These are phyloP conservation scores for Dermatophagoides farinae DNA, from an alignment of 1,140 invertebrate species.

Conservation along the genomic window DNA sequence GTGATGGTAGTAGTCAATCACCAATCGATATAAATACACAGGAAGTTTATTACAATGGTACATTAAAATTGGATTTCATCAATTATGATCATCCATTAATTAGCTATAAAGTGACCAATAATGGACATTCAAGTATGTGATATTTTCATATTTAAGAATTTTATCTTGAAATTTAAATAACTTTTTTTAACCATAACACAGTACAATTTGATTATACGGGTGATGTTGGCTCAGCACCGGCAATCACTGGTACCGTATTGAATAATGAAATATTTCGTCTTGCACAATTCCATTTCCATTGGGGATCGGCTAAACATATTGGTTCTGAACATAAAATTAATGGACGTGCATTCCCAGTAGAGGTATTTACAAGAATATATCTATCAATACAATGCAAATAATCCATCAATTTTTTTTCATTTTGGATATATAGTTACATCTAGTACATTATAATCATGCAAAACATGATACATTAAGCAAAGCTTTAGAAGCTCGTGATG, in stretches of 20 bases:
- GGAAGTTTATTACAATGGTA: slow-evolving; percentile 10
- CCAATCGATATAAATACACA: slow-evolving; percentile 45
- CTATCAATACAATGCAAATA: background rate
- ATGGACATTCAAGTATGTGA: slow-evolving; percentile 25
- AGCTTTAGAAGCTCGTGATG: slow-evolving; percentile 28
- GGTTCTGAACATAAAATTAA: slow-evolving; percentile 25
- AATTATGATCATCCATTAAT: slow-evolving; percentile 19
- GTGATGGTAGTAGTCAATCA: slow-evolving; percentile 54
- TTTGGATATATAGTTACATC: slow-evolving; percentile 34
- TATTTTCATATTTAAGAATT: background rate
- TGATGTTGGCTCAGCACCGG: slow-evolving; percentile 27
- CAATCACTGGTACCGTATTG: slow-evolving; percentile 28
- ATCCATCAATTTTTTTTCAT: background rate
- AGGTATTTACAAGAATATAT: slow-evolving; percentile 7
- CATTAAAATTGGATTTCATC: slow-evolving; percentile 18
- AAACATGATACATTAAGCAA: slow-evolving; percentile 32
- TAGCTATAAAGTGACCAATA: slow-evolving; percentile 22
- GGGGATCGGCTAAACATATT: slow-evolving; percentile 23
- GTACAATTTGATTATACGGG: slow-evolving; percentile 26
- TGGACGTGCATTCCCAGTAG: slow-evolving; percentile 10
- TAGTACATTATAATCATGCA: slow-evolving; percentile 41
- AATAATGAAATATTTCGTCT: slow-evolving; percentile 26
- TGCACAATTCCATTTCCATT: slow-evolving; percentile 30
- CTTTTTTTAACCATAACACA: slow-evolving; percentile 29
- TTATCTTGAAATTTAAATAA: background rate